Evolutionary conservation across 2,797 vertebrate genomes (phyloP), one percentile per base, ranked within the genome.

Genomic region (Pangasius mekongensis): DNA sequence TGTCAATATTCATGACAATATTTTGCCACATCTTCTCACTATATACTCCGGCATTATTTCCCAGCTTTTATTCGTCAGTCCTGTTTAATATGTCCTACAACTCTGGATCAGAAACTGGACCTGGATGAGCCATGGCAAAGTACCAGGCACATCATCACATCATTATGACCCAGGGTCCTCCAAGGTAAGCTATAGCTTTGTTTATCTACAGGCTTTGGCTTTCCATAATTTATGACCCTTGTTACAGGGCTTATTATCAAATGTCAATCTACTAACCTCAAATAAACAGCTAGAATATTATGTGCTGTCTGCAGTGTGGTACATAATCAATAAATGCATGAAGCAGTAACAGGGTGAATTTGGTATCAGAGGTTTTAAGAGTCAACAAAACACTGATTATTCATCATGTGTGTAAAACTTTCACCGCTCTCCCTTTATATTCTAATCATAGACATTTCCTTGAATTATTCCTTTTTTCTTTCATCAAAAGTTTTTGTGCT

Each of bases 191-290:
- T 76, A 54, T 77, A 49, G 78, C 71, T 36, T 43, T 64, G 56
- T 89, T 89, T 80, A 83, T 86, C 71, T 62, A 1, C 47, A 3
- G 84, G 56, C 36, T 33, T 86, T 87, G 76, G 56, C 49, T 11
- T 69, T 91, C 49, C 74, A 91, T 90, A 90, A 90, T 91, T 87
- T 87, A 90, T 90, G 64, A 89, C 77, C 54, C 74, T 85, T 85
- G 86, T 89, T 89, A 43, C 27, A n/a, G 39, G 71, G 87, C 67
- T 83, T 77, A 80, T 69, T 74, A 81, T 80, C 9, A 47, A 64
- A 73, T 27, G 71, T 85, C 89, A 90, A 87, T 86, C 87, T 84
- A 84, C 87, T 85, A 77, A 58, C 84, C 85, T 84, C 80, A 87
- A 86, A 84, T 64, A 87, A 88, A 86, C 58, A 87, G 56, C 81